These are phyloP conservation scores for Zalophus californianus DNA, from an alignment of 2,797 vertebrate genomes.

Conservation along the genomic window DNA sequence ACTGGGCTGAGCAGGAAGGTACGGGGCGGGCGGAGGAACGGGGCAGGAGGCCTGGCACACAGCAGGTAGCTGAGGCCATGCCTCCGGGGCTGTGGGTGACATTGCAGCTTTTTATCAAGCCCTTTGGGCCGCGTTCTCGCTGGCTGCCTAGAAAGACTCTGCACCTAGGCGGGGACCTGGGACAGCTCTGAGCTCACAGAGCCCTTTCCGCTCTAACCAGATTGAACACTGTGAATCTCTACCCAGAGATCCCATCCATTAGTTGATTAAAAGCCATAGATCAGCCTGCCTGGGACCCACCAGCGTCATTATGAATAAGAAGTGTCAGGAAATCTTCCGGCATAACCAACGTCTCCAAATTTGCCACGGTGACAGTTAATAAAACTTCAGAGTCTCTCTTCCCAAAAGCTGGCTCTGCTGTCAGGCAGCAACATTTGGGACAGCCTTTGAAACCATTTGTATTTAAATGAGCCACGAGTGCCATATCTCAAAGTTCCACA, in stretches of 20 bases:
- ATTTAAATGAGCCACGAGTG: constrained; percentile 77
- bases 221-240: constrained; percentile 74
- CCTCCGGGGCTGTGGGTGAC: neutral
- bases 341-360: constrained; percentile 82
- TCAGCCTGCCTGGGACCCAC: constrained; percentile 82
- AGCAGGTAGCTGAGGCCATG: neutral
- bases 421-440: constrained; percentile 74
- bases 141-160: neutral
- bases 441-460: constrained; percentile 80
- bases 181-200: constrained; percentile 62
- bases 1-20: neutral
- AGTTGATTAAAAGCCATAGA: constrained; percentile 88
- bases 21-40: neutral
- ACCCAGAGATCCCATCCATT: constrained; percentile 83
- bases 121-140: neutral
- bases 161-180: neutral
- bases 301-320: constrained; percentile 84
- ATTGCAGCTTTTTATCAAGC: neutral
- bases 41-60: neutral
- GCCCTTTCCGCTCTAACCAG: constrained; percentile 78
- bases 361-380: constrained; percentile 86
- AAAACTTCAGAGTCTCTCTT: constrained; percentile 81
- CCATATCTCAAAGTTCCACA: constrained; percentile 53
- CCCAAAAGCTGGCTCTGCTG: constrained; percentile 65
- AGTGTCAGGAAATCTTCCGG: constrained; percentile 82